Conservation (phyloP, 2,113 vertebrate species). For the Rhinoptilus africanus region DNA sequence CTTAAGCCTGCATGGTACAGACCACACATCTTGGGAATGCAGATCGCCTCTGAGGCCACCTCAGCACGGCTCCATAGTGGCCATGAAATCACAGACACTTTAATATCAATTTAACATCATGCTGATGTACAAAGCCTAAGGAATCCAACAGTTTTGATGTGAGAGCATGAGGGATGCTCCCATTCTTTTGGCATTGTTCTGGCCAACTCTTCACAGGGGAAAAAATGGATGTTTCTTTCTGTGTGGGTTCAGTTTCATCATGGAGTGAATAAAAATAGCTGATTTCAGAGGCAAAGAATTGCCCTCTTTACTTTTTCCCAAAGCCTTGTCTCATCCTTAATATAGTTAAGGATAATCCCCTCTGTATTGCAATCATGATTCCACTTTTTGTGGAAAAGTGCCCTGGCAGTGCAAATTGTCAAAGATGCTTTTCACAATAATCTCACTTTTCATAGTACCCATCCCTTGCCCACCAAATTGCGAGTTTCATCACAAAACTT, state of each 20-base stretch:
- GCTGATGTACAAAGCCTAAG: background rate
- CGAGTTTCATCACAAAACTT: background rate
- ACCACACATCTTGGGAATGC: background rate
- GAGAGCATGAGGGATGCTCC: background rate
- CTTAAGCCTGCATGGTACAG: background rate
- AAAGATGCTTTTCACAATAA: background rate
- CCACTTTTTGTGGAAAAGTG: background rate
- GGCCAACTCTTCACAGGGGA: background rate
- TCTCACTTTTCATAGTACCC: background rate
- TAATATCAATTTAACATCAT: background rate
- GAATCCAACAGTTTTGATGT: background rate
- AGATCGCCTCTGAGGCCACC: background rate
- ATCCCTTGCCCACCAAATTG: background rate
- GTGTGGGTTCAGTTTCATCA: background rate
- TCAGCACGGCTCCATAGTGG: background rate
- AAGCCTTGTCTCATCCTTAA: background rate
- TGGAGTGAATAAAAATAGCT: background rate
- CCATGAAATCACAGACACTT: background rate
- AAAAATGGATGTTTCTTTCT: background rate
- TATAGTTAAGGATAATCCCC: background rate
- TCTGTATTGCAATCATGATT: background rate
- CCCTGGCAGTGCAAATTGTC: background rate
- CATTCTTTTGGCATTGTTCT: background rate
- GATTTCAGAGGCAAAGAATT: background rate
- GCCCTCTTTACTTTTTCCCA: background rate